Base-by-base conservation (phyloP, 2,888 invertebrate genomes). In the Leptogaster cylindrica region DNA sequence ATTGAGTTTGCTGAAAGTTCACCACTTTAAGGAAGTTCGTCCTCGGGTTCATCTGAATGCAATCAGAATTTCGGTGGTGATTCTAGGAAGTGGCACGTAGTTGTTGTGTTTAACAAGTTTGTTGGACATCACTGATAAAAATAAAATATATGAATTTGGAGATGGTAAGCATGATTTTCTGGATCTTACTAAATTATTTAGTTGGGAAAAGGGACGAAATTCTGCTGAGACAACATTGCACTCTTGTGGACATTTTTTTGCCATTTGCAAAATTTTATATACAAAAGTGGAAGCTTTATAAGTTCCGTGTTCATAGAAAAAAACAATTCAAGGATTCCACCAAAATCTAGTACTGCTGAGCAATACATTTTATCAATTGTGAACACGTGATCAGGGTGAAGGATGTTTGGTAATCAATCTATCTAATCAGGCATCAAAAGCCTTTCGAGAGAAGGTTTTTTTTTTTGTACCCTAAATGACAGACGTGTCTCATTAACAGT, bases 1-100 rank as follows among this genome's bases (percentile, higher is more conserved):
- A 69, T 69, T 69, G 67, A 69, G 69, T 69, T 66, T 66, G 68
- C 61, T 23, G 31, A 28, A 52, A 69, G 66, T 69, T 66, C 58
- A 41, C 68, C 58, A 52, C 33, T 52, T 52, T 52, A 16, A 14
- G 52, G 33, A 58, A 52, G 31, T 31, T 52, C 25, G n/a, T 51
- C 16, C 12, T 5, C 12, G n/a, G 12, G 52, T 52, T 52, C 52
- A 31, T 52, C 18, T 52, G 18, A 31, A 20, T 33, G 20, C 33
- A 52, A 52, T 52, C 52, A 23, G 23, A 46, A 23, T 6, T 2
- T 8, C 16, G 10, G 20, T 1, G 10, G 23, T 25, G n/a, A n/a
- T n/a, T n/a, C n/a, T 25, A 25, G 20, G 7, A 52, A 52, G 10
- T 52, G 31, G 33, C 52, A 52, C 52, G 52, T 52, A 52, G 31